Evolutionary conservation across 2,888 invertebrate species (phyloP).

Genomic region (Gnatocerus cornutus): DNA sequence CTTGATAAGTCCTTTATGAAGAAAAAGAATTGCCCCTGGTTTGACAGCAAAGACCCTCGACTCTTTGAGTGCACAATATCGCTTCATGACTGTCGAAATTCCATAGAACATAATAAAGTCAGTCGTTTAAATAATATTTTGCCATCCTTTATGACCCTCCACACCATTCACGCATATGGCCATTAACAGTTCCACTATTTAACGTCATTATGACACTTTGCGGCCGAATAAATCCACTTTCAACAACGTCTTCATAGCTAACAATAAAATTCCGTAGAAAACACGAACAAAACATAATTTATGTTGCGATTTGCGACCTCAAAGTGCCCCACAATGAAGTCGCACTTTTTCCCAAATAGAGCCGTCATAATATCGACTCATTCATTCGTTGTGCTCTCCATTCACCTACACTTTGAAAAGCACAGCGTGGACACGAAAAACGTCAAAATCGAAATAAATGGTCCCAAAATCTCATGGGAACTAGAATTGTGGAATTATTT

Average conservation of each 20-base stretch:
- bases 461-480: constrained; percentile 42
- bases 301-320: constrained; percentile 60
- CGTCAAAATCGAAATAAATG: constrained; percentile 57
- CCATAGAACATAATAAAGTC: constrained; percentile 20
- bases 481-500: not conserved
- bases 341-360: constrained; percentile 58
- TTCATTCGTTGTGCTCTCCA: constrained; percentile 53
- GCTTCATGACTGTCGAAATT: constrained; percentile 19
- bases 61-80: constrained; percentile 5
- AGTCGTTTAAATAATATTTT: constrained; percentile 35
- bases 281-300: constrained; percentile 58
- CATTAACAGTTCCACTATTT: constrained; percentile 46
- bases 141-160: not conserved
- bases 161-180: constrained; percentile 34
- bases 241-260: constrained; percentile 38
- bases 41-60: constrained; percentile 10
- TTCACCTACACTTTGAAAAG: constrained; percentile 57
- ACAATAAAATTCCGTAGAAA: constrained; percentile 45
- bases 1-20: not conserved
- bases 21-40: constrained; percentile 5
- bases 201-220: constrained; percentile 50
- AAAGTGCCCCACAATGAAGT: constrained; percentile 58
- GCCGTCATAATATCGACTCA: constrained; percentile 56
- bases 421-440: constrained; percentile 57
- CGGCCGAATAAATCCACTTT: constrained; percentile 50